Evolutionary conservation across 2,113 vertebrate species (phyloP), one percentile per base, ranked within the genome.

Genomic region (Hippopotamus amphibius): DNA sequence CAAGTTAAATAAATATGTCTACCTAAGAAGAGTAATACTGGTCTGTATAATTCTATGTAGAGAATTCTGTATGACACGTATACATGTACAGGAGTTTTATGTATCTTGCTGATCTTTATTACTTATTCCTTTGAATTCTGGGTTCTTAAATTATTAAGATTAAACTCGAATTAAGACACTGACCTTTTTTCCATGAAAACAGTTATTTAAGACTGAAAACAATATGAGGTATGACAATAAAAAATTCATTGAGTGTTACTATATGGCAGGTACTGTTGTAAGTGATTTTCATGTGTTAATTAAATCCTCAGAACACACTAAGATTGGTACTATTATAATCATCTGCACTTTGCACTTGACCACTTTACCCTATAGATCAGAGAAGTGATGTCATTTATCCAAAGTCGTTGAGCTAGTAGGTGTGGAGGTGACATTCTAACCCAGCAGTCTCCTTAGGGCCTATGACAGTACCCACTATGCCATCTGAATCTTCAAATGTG

Each of bases 391-490:
- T 41, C 37, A 6, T 0, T 48, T 17, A 14, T 15, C 15, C 30
- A 19, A 19, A 72, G 28, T 55, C 65, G 14, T 26, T 33, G 59
- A 26, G 65, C 26, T 41, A 1, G 2, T 21, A 24, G 72, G 28
- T 33, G 33, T 26, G 14, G 63, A 66, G 43, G 43, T 59, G 66
- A 63, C 17, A n/a, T 72, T 41, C 19, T 37, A 43, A 16, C 5
- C 11, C 3, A 30, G 43, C 15, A 5, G 19, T 33, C 11, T 59
- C 9, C 3, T 15, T 9, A 33, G 24, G 24, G 33, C 9, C 53
- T 26, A 3, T 24, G 17, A 9, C 22, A 0, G 2, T 11, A 3
- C 1, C 5, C 1, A 4, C 28, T 9, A 14, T 2, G 9, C 17
- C 9, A 4, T 19, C 30, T 15, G 7, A 43, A 1, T 6, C 65